Base-by-base conservation (phyloP, 2,797 vertebrate species). In the Acrocephalus scirpaceus region DNA sequence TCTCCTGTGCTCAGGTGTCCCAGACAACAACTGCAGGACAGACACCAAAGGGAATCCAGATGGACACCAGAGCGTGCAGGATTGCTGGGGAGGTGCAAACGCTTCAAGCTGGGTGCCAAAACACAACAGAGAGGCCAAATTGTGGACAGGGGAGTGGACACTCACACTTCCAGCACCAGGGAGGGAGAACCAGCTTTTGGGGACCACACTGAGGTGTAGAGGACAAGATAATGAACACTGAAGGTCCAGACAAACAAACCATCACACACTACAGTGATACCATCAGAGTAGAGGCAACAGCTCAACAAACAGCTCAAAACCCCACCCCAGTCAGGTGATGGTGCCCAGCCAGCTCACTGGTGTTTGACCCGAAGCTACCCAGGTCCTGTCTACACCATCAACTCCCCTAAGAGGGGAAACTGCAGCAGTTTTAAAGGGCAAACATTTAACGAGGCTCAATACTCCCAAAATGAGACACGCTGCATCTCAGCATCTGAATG, bases 181-280 rank as follows among this genome's bases (percentile, higher is more conserved):
- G 0, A 58, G 40, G 45, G 36, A 69, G 7, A 81, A 62, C 10
- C 67, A 61, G 32, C 29, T 61, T 77, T 13, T 30, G 57, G 53
- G 48, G 70, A 57, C 21, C 69, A 92, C 69, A 22, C 0, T 8
- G 40, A 16, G 53, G 57, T 12, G 58, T 0, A 18, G 30, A 72
- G 42, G 54, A 89, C 0, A 0, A 89, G 84, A 26, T 34, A 34
- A 87, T 4, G 5, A 87, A 95, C 86, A 79, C 3, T 8, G 13
- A 79, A 60, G 21, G 48, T 76, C 38, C 60, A 79, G 66, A 95
- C 90, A 72, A 57, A 86, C 76, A 18, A 85, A 83, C 32, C 65
- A 77, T 44, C 66, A 90, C 93, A 47, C 29, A 8, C 40, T 20
- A 64, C 4, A 79, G 48, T 1, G 30, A 42, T 23, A 47, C 5